phyloP scores from a whole-genome alignment of 1,140 invertebrate species.

The Anastrepha ludens region DNA sequence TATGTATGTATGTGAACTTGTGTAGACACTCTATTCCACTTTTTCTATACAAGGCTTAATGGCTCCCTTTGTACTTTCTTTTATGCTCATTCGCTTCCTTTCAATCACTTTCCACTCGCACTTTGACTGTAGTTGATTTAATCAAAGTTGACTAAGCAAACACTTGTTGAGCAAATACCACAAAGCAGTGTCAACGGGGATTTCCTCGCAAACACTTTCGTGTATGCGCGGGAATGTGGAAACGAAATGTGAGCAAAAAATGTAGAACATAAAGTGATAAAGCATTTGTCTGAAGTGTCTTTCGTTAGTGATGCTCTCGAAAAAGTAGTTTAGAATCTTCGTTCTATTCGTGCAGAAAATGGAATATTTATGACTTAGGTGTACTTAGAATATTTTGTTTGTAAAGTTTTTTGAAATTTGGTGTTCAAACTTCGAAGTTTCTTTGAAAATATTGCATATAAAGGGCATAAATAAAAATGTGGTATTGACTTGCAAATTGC shows the following conservation, averaged over 20 bases:
- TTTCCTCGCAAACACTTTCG: constrained; percentile 32
- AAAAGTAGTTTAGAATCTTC: background rate
- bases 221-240: background rate
- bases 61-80: constrained; percentile 39
- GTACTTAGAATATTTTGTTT: too few relatives aligned
- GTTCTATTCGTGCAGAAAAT: too few relatives aligned
- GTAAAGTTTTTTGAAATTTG: too few relatives aligned
- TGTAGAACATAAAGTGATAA: constrained; percentile 7
- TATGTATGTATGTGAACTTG: too few relatives aligned
- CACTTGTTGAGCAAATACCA: constrained; percentile 55
- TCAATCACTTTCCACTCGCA: constrained; percentile 40
- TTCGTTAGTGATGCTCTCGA: background rate
- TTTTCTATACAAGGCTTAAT: background rate
- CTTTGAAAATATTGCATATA: too few relatives aligned
- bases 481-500: too few relatives aligned
- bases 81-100: constrained; percentile 33
- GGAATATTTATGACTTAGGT: too few relatives aligned
- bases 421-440: too few relatives aligned
- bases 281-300: constrained; percentile 19
- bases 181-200: constrained; percentile 44
- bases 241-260: background rate
- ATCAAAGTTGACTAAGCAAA: constrained; percentile 53
- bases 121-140: constrained; percentile 50
- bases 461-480: too few relatives aligned
- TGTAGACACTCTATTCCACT: too few relatives aligned